Evolutionary conservation across 2,888 invertebrate species (phyloP).

Genomic region (Notodonta dromedarius): DNA sequence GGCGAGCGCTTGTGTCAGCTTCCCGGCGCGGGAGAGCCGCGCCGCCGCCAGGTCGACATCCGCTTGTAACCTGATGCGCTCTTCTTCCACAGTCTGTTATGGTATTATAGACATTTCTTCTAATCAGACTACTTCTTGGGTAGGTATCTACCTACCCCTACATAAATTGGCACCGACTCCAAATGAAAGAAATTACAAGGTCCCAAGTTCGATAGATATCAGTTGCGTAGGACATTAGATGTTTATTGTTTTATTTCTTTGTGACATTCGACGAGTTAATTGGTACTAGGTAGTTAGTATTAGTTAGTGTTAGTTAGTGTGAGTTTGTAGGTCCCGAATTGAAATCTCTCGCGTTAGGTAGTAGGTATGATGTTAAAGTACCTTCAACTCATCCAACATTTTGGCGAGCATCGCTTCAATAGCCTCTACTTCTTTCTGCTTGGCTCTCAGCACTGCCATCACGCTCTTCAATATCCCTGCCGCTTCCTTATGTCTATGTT

Average conservation of each 20-base stretch:
- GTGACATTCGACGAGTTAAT: no score
- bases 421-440: conserved; percentile 91
- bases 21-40: conserved; percentile 91
- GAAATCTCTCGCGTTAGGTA: background rate
- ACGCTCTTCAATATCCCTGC: conserved; percentile 90
- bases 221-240: no score
- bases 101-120: background rate
- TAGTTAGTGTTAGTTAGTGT: no score
- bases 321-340: no score
- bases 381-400: conserved; percentile 89
- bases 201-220: no score
- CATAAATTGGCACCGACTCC: no score
- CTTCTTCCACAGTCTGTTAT: conserved; percentile 85
- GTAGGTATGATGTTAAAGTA: conserved; percentile 50
- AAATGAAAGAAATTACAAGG: no score
- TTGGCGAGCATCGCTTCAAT: conserved; percentile 92
- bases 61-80: conserved; percentile 89
- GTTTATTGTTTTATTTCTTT: no score
- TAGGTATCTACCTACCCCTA: no score
- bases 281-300: no score
- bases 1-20: conserved; percentile 93
- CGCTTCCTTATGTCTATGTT: conserved; percentile 88
- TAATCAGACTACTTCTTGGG: background rate
- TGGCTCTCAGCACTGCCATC: conserved; percentile 89
- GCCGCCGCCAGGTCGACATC: conserved; percentile 91